Evolutionary conservation across 64 coral and sea anemone genomes (phyloP), one percentile per base, ranked within the genome.

Genomic region (Montipora cactus): DNA sequence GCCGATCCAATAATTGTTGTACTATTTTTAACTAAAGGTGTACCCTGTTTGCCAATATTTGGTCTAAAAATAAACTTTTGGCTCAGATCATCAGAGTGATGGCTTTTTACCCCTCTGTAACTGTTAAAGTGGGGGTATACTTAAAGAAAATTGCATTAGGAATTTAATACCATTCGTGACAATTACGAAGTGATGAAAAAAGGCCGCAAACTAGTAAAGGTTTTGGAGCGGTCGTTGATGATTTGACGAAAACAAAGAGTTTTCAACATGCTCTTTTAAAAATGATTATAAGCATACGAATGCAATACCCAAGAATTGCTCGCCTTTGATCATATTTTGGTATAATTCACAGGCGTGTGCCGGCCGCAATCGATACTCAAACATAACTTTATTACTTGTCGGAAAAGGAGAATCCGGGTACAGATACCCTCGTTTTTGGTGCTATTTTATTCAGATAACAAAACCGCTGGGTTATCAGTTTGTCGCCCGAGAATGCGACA

Each of bases 381-480:
- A 14, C 74, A 45, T 9, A 16, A 16, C 76, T 3, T 18, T 78
- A 18, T 22, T 18, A 37, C 18, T 18, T 49, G 16, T 47, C 66
- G 46, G 46, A 71, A 70, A 51, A 44, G 8, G 82, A 71, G 67
- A 70, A 84, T 86, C 64, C 19, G 19, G 71, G 3, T 6, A 19
- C 10, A 86, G 82, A 86, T 86, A 86, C 82, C 70, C 47, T 86
- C 14, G 64, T 71, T 86, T 68, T 64, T 84, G n/a, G 44, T 72
- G 19, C 66, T 19, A 71, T 86, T 86, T 86, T 86, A 68, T 71
- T n/a, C 82, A 20, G 82, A 84, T 86, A 86, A 86, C 82, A 71
- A 21, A 19, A 19, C 66, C 62, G 21, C 18, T 51, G 71, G 82
- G 82, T 86, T 86, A 86, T 86, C 82, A 16, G 70, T 61, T 71